Evolutionary conservation across 2,888 invertebrate species (phyloP), one percentile per base, ranked within the genome.

Genomic region (Tinea pellionella): DNA sequence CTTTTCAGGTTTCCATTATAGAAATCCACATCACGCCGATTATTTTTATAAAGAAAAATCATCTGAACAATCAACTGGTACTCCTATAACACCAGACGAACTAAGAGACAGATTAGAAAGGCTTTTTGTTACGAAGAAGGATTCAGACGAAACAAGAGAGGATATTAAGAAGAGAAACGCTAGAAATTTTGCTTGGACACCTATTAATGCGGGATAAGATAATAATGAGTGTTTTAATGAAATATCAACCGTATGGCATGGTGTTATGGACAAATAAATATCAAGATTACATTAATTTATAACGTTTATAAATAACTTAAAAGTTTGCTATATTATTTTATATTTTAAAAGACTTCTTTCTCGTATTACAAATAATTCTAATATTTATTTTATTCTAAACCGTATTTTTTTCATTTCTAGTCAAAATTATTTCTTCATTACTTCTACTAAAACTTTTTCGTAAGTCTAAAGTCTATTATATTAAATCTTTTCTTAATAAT

Each of bases 11-110:
- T 80, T 80, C 65, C 78, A 80, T 63, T 68, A 74, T 57, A 75
- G 78, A 64, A 74, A 80, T 61, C 78, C 78, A 13, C 75, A 79
- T 41, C 73, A 73, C 60, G 64, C 71, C 9, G 80, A 80, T 7
- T 73, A 80, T 62, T 78, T 72, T 64, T 84, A 78, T 63, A 72
- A 74, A 63, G 85, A 86, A 57, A 84, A 85, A 60, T 71, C 79
- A 37, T 65, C 68, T 24, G 83, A 83, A 55, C 68, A 69, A 0
- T 71, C 84, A 0, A 83, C 87, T 9, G 82, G 82, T 0, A 67
- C 78, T 0, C 85, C 88, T 0, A 81, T 84, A 57, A 80, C 89
- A 0, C 89, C 90, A 0, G 84, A 80, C n/a, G 90, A 90, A 67
- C 70, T 88, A 0, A 75, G 84, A 58, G 86, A 88, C 42, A 76